Conservation (phyloP, 2,113 vertebrate genomes). For the Sander lucioperca region DNA sequence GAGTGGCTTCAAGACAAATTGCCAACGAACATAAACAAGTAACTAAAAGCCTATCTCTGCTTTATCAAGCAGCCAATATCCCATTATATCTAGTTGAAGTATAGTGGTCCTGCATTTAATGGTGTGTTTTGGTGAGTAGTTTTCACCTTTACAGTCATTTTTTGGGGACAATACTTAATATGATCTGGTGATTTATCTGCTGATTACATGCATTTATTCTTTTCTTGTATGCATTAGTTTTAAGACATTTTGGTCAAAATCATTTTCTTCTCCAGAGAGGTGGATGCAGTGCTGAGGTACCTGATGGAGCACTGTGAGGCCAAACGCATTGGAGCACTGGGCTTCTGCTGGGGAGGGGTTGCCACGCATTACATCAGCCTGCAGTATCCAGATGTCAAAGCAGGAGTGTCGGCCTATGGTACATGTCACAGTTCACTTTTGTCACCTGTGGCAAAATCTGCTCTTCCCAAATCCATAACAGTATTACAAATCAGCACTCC, state of each 20-base stretch:
- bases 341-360: slow-evolving; percentile 88
- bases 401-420: slow-evolving; percentile 86
- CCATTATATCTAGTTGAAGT: neutral
- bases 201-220: neutral
- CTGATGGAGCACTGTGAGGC: slow-evolving; percentile 82
- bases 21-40: slow-evolving; percentile 89
- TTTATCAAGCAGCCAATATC: neutral
- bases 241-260: neutral
- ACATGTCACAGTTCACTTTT: neutral
- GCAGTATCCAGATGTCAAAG: slow-evolving; percentile 81
- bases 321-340: slow-evolving; percentile 77
- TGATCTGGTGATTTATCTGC: neutral
- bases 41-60: slow-evolving; percentile 12
- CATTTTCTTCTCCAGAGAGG: slow-evolving; percentile 77
- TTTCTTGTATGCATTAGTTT: neutral
- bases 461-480: neutral
- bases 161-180: neutral
- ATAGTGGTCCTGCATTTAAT: neutral
- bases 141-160: neutral
- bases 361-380: slow-evolving; percentile 84
- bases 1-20: slow-evolving; percentile 89
- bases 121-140: too few relatives aligned
- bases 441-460: neutral
- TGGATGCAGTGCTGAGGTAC: slow-evolving; percentile 81
- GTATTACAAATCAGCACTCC: neutral